Percentiles rank a stretch among this genome's conserved stretches.
phyloP scores from a whole-genome alignment of 1,140 invertebrate genomes.

The Drosophila sproati region DNA sequence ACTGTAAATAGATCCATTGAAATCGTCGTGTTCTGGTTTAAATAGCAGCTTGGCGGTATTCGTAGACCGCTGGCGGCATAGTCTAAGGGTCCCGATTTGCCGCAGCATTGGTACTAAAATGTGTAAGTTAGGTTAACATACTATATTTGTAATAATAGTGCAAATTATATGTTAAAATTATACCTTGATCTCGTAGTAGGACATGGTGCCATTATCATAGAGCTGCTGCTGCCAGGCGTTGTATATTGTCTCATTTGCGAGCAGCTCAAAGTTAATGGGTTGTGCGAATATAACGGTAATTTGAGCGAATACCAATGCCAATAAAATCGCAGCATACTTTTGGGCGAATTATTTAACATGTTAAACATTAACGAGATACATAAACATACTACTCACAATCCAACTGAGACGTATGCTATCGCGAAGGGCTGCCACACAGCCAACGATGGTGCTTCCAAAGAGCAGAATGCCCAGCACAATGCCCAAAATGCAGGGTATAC shows the following conservation, averaged over 20 bases:
- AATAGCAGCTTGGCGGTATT: slow-evolving; percentile 71
- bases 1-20: slow-evolving; percentile 53
- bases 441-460: slow-evolving; percentile 71
- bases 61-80: slow-evolving; percentile 56
- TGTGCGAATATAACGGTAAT: slow-evolving; percentile 77
- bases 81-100: slow-evolving; percentile 64
- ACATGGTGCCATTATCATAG: slow-evolving; percentile 52
- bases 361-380: not conserved
- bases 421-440: slow-evolving; percentile 64
- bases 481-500: slow-evolving; percentile 73
- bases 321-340: slow-evolving; percentile 68
- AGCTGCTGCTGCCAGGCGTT: slow-evolving; percentile 69
- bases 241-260: slow-evolving; percentile 70
- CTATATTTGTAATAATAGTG: not conserved
- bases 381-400: slow-evolving; percentile 62
- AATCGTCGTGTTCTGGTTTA: slow-evolving; percentile 63
- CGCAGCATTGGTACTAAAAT: slow-evolving; percentile 74
- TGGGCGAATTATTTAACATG: not conserved
- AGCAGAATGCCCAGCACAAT: slow-evolving; percentile 64
- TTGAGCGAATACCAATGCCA: slow-evolving; percentile 68
- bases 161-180: not conserved
- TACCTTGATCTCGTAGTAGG: slow-evolving; percentile 76
- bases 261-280: slow-evolving; percentile 66
- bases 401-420: slow-evolving; percentile 69
- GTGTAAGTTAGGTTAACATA: not conserved